Base-by-base conservation (phyloP, 2,113 vertebrate species). In the Syngnathus scovelli region DNA sequence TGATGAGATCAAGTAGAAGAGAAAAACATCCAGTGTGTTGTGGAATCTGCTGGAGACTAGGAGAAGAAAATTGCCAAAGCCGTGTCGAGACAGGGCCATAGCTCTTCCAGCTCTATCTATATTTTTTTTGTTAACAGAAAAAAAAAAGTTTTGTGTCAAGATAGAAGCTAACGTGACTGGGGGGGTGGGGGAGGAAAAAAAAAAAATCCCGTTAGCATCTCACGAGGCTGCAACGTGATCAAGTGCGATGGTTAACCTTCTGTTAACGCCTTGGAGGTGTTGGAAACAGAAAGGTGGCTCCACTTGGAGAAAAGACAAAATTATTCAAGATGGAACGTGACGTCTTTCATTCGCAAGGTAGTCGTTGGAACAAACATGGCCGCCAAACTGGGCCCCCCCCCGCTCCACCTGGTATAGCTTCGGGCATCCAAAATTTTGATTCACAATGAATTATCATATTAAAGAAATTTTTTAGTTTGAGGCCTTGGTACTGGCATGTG, bases 1-100 rank as follows among this genome's bases (percentile, higher is more conserved):
- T 62, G 49, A 74, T 68, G 36, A 67, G 52, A 68, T 16, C 44
- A 27, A 49, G n/a, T n/a, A 71, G n/a, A 44, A 44, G 48, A 51
- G 62, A 56, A 67, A 78, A 56, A 61, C 21, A 68, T 27, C 51
- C 36, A 61, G 44, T 18, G 19, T 46, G 36, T 1, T 9, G 23
- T 39, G 51, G 61, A 49, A 59, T 44, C 38, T 16, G 38, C 60
- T 61, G 21, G 60, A 41, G 60, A 3, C 19, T 2, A 21, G 11
- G 38, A 61, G 60, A 4, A 39, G 60, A 43, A 61, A 61, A 61
- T 61, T 61, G 38, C 60, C 12, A 13, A 19, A 23, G 58, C 38
- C 5, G 10, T 21, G 38, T 61, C 37, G 60, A 23, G 60, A 61
- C 38, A 43, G n/a, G 10, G 10, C 61, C 21, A 27, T 62, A 44